phyloP scores from a whole-genome alignment of 2,113 vertebrate genomes.

The Machaerirhynchus nigripectus region DNA sequence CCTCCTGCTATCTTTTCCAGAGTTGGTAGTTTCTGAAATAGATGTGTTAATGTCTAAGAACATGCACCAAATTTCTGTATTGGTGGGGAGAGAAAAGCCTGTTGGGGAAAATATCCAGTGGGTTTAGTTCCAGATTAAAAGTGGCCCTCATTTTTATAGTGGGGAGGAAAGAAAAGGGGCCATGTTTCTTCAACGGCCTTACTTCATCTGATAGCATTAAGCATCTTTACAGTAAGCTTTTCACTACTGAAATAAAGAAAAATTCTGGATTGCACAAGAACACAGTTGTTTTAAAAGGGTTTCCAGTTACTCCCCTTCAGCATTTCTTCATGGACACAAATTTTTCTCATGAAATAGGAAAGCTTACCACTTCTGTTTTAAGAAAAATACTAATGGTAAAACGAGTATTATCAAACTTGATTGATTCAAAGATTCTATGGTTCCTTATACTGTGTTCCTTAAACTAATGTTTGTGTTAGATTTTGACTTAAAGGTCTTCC shows the following conservation, averaged over 20 bases:
- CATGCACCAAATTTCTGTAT: neutral
- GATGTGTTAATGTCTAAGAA: neutral
- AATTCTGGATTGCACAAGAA: neutral
- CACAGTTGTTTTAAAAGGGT: neutral
- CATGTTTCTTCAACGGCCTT: neutral
- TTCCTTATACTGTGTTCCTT: neutral
- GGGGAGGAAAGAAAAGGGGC: rapidly evolving
- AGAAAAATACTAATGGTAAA: neutral
- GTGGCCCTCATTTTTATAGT: neutral
- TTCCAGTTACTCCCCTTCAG: neutral
- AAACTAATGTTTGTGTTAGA: neutral
- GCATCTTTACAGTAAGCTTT: neutral
- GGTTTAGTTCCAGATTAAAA: neutral
- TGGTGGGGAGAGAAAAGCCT: neutral
- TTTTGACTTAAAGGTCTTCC: neutral
- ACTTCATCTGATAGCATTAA: neutral
- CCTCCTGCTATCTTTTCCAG: neutral
- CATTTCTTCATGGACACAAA: neutral
- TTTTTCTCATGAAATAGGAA: neutral
- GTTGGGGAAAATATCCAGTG: neutral
- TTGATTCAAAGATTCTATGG: neutral
- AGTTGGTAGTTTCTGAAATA: neutral
- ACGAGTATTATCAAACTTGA: neutral
- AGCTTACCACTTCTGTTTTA: neutral
- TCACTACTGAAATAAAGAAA: neutral